Conservation (phyloP, 1,140 invertebrate species). For the Cydia pomonella region DNA sequence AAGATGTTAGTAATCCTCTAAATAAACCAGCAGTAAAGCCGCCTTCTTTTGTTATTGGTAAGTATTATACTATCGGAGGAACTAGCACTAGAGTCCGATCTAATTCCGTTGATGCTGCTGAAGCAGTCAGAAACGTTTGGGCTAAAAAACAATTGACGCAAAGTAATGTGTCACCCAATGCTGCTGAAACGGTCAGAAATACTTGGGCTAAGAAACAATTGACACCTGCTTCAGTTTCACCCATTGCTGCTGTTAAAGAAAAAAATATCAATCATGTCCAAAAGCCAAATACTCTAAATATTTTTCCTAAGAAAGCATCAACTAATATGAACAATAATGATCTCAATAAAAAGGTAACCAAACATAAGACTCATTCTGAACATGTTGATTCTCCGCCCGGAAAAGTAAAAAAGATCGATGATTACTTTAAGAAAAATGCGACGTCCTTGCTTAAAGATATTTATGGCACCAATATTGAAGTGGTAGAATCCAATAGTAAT, state of each 20-base stretch:
- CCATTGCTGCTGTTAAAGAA: conserved; percentile 63
- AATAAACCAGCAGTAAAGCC: conserved; percentile 26
- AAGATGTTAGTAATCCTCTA: conserved; percentile 52
- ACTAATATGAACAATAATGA: conserved; percentile 35
- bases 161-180: conserved; percentile 43
- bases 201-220: conserved; percentile 74
- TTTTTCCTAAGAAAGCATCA: background rate
- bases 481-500: conserved; percentile 51
- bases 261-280: conserved; percentile 58
- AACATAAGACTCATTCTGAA: conserved; percentile 48
- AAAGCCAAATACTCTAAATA: background rate
- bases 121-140: conserved; percentile 80
- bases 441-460: conserved; percentile 60
- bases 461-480: conserved; percentile 66
- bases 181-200: conserved; percentile 75
- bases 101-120: conserved; percentile 52
- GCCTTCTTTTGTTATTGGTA: conserved; percentile 41
- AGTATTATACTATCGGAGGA: conserved; percentile 42
- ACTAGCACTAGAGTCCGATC: conserved; percentile 38
- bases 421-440: conserved; percentile 60
- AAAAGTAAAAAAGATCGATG: conserved; percentile 72
- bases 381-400: conserved; percentile 48
- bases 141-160: conserved; percentile 54
- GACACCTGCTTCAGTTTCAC: conserved; percentile 35
- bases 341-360: conserved; percentile 52